Evolutionary conservation across 2,113 vertebrate species (phyloP), one percentile per base, ranked within the genome.

Genomic region (Sigmodon hispidus): DNA sequence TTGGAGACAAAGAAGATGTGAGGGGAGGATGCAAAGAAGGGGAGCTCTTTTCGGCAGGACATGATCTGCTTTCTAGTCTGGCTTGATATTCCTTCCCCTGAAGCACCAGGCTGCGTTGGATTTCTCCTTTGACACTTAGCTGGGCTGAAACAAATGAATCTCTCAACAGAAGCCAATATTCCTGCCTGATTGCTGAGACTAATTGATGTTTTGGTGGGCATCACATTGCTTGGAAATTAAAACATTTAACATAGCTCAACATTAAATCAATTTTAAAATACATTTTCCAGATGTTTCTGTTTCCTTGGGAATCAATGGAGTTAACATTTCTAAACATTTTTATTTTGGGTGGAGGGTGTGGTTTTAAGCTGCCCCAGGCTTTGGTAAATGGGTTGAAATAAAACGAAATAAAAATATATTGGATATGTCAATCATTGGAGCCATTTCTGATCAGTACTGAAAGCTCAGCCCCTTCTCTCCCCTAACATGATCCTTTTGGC

Each of bases 181-280:
- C 90, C 65, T 97, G 89, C 84, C 97, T 92, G 96, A 93, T 94
- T 75, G 76, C 92, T 95, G 85, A 65, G 87, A 65, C 93, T 96
- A 96, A 96, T 90, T 87, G 94, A 95, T 92, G 85, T 95, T 88
- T 90, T 83, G 73, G 91, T 95, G 94, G 88, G 88, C 59, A 67
- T 81, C 72, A 83, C 97, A 40, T 93, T 87, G 92, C 92, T 92
- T 80, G 90, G 96, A 94, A 97, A 95, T 97, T 88, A 96, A 97
- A 97, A 95, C 95, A 92, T 95, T 92, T 96, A 97, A 94, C 94
- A 96, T 77, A 93, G 92, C 73, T 83, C 86, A 96, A 84, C 3
- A 0, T 95, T 95, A 96, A 96, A 96, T 98, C 92, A 92, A 94
- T 97, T 94, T 63, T 77, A 72, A 97, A 96, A 90, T 94, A 93